These are phyloP conservation scores for Aphidius colemani DNA, from an alignment of 2,888 invertebrate species.

Conservation along the genomic window DNA sequence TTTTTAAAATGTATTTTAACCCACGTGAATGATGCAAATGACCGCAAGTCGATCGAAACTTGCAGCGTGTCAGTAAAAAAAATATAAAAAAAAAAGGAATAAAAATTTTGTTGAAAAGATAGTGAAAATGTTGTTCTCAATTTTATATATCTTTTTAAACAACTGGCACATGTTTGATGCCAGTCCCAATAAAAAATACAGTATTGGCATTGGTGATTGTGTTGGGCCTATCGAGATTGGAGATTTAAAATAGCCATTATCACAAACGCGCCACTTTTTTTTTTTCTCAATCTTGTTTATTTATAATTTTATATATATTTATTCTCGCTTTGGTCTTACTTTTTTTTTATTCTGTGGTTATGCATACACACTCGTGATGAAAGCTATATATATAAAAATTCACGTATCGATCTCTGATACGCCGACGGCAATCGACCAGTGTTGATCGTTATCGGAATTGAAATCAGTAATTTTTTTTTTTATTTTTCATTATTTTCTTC, in stretches of 20 bases:
- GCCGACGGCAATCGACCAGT: constrained; percentile 17
- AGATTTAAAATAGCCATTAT: constrained; percentile 40
- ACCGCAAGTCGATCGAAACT: constrained; percentile 10
- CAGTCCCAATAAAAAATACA: constrained; percentile 19
- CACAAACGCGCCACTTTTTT: constrained; percentile 25
- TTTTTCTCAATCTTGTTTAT: neutral
- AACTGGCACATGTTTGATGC: constrained; percentile 14
- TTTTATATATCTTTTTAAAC: constrained; percentile 18
- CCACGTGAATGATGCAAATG: constrained; percentile 16
- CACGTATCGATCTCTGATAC: constrained; percentile 28
- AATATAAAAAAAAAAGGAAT: constrained; percentile 11
- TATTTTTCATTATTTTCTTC: neutral
- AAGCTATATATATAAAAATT: neutral
- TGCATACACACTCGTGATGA: neutral
- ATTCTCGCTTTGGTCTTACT: neutral
- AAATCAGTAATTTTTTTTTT: constrained; percentile 21
- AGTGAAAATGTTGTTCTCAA: constrained; percentile 2
- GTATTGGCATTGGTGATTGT: constrained; percentile 26
- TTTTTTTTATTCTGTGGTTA: neutral
- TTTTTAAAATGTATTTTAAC: too few species aligned
- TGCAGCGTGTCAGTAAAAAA: neutral
- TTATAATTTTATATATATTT: neutral
- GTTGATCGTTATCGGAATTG: constrained; percentile 26
- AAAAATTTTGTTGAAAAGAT: neutral
- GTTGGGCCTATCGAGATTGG: constrained; percentile 34